Evolutionary conservation across 2,113 vertebrate species (phyloP), one percentile per base, ranked within the genome.

Genomic region (Tapirus terrestris): DNA sequence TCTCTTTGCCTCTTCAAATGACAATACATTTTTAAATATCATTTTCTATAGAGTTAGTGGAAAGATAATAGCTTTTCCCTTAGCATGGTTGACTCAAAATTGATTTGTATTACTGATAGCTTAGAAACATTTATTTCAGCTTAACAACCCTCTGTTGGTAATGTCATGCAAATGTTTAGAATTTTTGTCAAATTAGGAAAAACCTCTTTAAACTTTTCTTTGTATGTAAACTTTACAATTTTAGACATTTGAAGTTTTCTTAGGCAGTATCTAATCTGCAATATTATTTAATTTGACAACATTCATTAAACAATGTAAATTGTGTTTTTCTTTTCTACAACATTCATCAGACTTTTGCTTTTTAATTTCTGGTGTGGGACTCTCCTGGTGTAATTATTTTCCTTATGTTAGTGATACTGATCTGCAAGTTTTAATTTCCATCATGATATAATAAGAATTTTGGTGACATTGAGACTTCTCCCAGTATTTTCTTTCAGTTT

Each of bases 1-100:
- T 91, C 27, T 79, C 13, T 91, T 91, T 96, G 58, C 29, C 33
- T 85, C 51, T 94, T 89, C 11, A 95, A 89, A 76, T 79, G 75
- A 76, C 53, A 84, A 77, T 81, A 75, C 0, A 60, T 21, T 27
- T 63, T 79, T 53, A 83, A 80, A 76, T 75, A 65, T 75, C 29
- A 84, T 84, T 90, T 94, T 92, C 20, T 86, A 25, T 84, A 29
- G 7, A 29, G 75, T 76, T 12, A 85, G 29, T 61, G 56, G 12
- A 63, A 29, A 43, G 13, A 65, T 56, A 60, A 43, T 53, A 63
- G 39, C 84, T 70, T 96, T 91, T 77, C 17, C 4, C 18, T 58
- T 87, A 83, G 23, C 12, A 13, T 51, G 14, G 27, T 23, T 77
- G 31, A 73, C 76, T 93, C 25, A 93, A 89, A 94, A 13, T 81